A percentile compares a stretch with the other conserved stretches of the same genome.
Evolutionary conservation across 2,888 invertebrate genomes (phyloP).

Genomic region (Geophilus truncorum): DNA sequence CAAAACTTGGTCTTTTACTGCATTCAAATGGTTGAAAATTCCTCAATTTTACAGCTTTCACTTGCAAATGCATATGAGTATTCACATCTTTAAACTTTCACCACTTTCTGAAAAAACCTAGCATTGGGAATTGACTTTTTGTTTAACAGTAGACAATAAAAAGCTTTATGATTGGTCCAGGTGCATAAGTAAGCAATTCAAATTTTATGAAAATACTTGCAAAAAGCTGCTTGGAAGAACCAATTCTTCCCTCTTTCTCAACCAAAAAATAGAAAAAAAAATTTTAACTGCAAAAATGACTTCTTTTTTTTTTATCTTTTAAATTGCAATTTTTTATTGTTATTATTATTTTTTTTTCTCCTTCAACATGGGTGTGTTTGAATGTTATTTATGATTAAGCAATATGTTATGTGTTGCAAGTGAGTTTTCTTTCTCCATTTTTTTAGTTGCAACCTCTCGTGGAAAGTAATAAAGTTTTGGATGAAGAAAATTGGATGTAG

Average conservation of each 20-base stretch:
- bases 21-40: neutral
- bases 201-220: neutral
- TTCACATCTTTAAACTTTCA: neutral
- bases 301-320: too few relatives aligned
- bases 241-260: neutral
- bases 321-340: neutral
- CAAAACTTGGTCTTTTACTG: too few relatives aligned
- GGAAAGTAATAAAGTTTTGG: too few relatives aligned
- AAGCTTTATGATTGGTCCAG: constrained; percentile 1
- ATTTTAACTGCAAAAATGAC: too few relatives aligned
- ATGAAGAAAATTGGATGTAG: too few relatives aligned
- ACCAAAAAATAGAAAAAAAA: too few relatives aligned
- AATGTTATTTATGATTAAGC: neutral
- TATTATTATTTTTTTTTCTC: neutral
- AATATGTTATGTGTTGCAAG: neutral
- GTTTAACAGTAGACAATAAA: constrained; percentile 5
- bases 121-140: neutral
- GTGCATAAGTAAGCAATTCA: neutral
- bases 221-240: neutral
- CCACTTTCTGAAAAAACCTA: neutral
- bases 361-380: neutral
- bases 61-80: neutral
- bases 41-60: neutral
- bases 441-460: too few relatives aligned
- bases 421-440: too few relatives aligned